Conservation (phyloP, 2,797 vertebrate genomes). For the Melanotaenia nigrans region DNA sequence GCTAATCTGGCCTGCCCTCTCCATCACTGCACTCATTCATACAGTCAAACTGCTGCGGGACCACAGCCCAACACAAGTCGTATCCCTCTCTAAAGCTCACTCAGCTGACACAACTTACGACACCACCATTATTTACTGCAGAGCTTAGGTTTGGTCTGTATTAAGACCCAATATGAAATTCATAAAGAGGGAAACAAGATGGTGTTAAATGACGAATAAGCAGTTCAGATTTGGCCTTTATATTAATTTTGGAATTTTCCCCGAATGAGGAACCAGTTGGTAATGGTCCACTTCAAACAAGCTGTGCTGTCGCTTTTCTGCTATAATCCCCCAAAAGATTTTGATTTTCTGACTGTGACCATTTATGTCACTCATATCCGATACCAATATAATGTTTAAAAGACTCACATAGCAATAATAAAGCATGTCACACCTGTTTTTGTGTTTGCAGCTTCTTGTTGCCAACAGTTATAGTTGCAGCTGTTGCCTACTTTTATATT, state of each 20-base stretch:
- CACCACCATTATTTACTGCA: conserved; percentile 30
- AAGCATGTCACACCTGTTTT: conserved; percentile 30
- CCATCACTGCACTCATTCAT: conserved; percentile 77
- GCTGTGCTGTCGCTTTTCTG: conserved; percentile 3
- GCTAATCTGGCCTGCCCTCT: conserved; percentile 70
- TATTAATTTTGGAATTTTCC: conserved; percentile 47
- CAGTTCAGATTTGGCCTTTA: conserved; percentile 39
- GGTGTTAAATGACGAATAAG: conserved; percentile 62
- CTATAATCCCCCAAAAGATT: conserved; percentile 13
- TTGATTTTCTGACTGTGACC: conserved; percentile 15
- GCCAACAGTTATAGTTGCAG: conserved; percentile 16
- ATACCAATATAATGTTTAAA: conserved; percentile 31
- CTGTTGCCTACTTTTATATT: background rate
- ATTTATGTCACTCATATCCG: conserved; percentile 41
- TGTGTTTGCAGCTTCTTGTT: conserved; percentile 15
- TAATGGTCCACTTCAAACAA: conserved; percentile 36
- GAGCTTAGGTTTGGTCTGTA: conserved; percentile 29
- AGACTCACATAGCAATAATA: conserved; percentile 8
- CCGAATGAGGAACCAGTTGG: conserved; percentile 44
- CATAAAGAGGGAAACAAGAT: conserved; percentile 42
- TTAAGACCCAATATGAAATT: conserved; percentile 45
- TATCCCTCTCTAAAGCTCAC: conserved; percentile 59
- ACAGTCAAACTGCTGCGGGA: conserved; percentile 37
- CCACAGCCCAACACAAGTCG: conserved; percentile 70
- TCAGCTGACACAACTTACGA: conserved; percentile 44